A percentile compares a stretch with the other conserved stretches of the same genome.
Evolutionary conservation across 2,113 vertebrate species (phyloP).

Genomic region (Nothoprocta perdicaria): DNA sequence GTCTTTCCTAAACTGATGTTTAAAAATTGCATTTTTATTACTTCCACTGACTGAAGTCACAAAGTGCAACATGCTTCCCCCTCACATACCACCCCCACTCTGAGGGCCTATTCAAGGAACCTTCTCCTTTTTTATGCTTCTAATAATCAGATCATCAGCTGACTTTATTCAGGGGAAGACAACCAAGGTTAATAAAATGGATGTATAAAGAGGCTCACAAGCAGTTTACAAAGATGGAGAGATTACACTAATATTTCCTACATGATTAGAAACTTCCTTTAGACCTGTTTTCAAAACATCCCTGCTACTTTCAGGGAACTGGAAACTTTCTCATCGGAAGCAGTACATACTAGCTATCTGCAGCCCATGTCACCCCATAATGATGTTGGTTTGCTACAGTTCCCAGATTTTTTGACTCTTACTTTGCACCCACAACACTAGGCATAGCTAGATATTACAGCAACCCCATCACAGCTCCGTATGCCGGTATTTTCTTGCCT

Average conservation of each 20-base stretch:
- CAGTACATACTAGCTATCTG: not conserved
- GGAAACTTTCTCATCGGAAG: not conserved
- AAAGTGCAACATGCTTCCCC: not conserved
- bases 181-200: not conserved
- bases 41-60: not conserved
- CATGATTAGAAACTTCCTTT: not conserved
- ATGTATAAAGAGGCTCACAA: not conserved
- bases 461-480: not conserved
- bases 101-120: not conserved
- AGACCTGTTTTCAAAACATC: not conserved
- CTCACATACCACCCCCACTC: not conserved
- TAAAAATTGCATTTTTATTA: not conserved
- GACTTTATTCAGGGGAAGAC: not conserved
- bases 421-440: not conserved
- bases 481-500: not conserved
- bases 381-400: not conserved
- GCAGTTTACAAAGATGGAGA: not conserved
- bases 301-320: not conserved
- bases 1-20: not conserved
- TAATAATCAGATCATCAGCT: not conserved
- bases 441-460: not conserved
- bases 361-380: not conserved
- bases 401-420: not conserved
- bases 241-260: not conserved
- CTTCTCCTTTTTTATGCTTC: not conserved